Percentiles rank a stretch among this genome's conserved stretches.
phyloP scores from a whole-genome alignment of 2,888 invertebrate genomes.

The Oconnorella tubifera region DNA sequence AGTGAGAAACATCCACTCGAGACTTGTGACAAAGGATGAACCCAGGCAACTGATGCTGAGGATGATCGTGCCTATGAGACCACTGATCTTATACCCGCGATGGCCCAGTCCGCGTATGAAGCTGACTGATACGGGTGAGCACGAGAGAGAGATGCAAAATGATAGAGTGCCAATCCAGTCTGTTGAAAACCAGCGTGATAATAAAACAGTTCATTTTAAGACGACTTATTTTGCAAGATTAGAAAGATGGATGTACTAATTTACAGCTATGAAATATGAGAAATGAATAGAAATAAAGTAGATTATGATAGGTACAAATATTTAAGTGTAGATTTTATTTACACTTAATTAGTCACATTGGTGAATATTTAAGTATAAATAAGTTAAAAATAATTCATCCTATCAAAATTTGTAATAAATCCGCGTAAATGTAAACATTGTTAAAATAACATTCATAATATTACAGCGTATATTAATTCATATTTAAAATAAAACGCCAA shows the following conservation, averaged over 20 bases:
- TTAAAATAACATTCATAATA: too few species aligned
- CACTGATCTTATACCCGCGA: constrained; percentile 38
- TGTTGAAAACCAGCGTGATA: constrained; percentile 17
- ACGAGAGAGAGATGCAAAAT: constrained; percentile 40
- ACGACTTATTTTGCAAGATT: not conserved
- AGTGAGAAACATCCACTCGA: constrained; percentile 42
- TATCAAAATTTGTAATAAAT: too few species aligned
- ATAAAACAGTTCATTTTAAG: not conserved
- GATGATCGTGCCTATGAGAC: constrained; percentile 36
- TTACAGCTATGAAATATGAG: not conserved
- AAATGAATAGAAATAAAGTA: not conserved
- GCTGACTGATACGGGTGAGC: constrained; percentile 38
- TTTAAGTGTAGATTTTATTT: not conserved
- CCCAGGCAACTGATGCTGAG: constrained; percentile 36
- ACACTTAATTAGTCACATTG: not conserved
- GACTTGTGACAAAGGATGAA: constrained; percentile 37
- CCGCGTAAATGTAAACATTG: too few species aligned
- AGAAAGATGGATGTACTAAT: not conserved
- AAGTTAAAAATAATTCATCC: too few species aligned
- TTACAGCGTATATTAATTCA: too few species aligned
- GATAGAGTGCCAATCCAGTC: constrained; percentile 44
- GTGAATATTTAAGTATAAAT: constrained; percentile 5
- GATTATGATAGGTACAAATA: not conserved
- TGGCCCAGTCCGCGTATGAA: constrained; percentile 38
- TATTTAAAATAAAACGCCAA: too few species aligned